phyloP scores from a whole-genome alignment of 64 coral and sea anemone genomes.

The Astreopora myriophthalma region DNA sequence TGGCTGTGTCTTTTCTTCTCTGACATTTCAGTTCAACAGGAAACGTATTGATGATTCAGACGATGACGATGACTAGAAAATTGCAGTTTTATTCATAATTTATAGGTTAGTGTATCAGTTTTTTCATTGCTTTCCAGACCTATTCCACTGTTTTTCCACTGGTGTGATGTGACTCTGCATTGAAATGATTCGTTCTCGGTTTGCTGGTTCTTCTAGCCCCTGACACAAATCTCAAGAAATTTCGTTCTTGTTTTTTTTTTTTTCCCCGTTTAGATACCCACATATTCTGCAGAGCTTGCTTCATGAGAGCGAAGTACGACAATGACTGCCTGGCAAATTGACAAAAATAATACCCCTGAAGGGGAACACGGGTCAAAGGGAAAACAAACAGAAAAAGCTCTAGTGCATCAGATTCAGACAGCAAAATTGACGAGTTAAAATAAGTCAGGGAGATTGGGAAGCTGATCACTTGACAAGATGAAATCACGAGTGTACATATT shows the following conservation, averaged over 20 bases:
- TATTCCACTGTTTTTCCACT: too few species aligned
- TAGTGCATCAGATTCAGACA: too few species aligned
- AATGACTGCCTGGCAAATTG: neutral
- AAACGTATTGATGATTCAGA: slow-evolving; percentile 81
- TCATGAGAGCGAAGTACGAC: neutral
- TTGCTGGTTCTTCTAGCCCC: too few species aligned
- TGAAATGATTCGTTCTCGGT: too few species aligned
- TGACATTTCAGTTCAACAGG: slow-evolving; percentile 72
- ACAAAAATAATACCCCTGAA: neutral
- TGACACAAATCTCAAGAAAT: too few species aligned
- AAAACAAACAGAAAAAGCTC: too few species aligned
- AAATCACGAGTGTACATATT: too few species aligned
- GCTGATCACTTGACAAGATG: too few species aligned
- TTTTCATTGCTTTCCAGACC: neutral
- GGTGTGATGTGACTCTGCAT: too few species aligned
- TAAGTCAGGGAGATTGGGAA: neutral
- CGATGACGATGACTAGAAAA: slow-evolving; percentile 73
- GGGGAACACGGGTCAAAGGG: too few species aligned
- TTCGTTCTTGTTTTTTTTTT: neutral
- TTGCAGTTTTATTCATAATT: neutral
- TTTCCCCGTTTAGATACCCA: neutral
- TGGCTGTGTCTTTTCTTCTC: neutral
- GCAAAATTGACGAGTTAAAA: too few species aligned
- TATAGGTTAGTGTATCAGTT: neutral
- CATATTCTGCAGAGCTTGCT: neutral